These are phyloP conservation scores for Parasteatoda tepidariorum DNA, from an alignment of 1,140 invertebrate genomes.

Conservation along the genomic window DNA sequence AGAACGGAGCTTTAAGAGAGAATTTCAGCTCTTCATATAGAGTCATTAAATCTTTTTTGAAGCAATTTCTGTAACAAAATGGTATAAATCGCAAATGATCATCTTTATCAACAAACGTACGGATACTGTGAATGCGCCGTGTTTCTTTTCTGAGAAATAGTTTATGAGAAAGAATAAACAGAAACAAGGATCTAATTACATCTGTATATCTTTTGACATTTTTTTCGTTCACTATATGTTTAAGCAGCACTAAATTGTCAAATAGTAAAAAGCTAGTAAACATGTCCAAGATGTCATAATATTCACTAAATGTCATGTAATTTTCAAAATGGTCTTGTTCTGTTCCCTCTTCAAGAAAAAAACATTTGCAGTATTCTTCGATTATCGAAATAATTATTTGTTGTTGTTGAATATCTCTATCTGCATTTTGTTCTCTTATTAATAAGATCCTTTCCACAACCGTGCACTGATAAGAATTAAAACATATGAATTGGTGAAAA, in stretches of 20 bases:
- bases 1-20: not conserved
- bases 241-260: not conserved
- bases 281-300: constrained; percentile 1
- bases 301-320: not conserved
- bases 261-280: constrained; percentile 13
- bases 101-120: too few species aligned
- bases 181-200: not conserved
- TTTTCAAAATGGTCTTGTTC: not conserved
- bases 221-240: not conserved
- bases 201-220: not conserved
- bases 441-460: not conserved
- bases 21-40: not conserved
- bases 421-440: not conserved
- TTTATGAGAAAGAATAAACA: not conserved
- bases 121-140: too few species aligned
- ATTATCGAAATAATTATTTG: constrained; percentile 1
- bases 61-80: constrained; percentile 6
- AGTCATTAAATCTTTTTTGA: not conserved
- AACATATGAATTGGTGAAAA: not conserved
- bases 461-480: not conserved
- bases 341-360: not conserved
- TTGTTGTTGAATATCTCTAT: not conserved
- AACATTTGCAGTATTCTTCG: not conserved
- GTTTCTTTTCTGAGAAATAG: not conserved
- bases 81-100: not conserved